Evolutionary conservation across 2,888 invertebrate genomes (phyloP).

Genomic region (Aquatica leii): DNA sequence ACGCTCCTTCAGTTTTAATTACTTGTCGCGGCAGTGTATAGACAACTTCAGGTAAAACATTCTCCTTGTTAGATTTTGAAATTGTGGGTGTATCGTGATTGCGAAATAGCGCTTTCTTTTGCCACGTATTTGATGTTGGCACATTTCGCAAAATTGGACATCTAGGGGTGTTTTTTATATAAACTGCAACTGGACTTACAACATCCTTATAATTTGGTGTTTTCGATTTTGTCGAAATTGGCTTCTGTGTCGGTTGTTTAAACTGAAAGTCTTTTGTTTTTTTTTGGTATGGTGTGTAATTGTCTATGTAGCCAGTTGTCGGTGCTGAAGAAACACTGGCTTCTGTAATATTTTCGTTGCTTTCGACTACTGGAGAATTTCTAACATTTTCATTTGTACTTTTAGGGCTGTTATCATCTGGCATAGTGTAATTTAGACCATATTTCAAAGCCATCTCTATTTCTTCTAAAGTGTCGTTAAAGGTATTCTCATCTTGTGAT

Average conservation of each 20-base stretch:
- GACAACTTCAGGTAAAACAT: neutral
- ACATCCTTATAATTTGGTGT: slow-evolving; percentile 23
- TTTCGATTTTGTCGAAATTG: neutral
- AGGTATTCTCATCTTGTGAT: slow-evolving; percentile 7
- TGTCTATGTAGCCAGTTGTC: no score
- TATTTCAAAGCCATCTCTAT: slow-evolving; percentile 32
- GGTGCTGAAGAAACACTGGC: neutral
- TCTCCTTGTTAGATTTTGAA: neutral
- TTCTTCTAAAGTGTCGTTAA: slow-evolving; percentile 39
- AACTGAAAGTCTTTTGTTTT: neutral
- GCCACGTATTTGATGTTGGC: neutral
- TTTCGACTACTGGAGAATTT: no score
- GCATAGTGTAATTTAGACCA: slow-evolving; percentile 24
- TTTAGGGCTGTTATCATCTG: neutral
- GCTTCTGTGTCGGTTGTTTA: neutral
- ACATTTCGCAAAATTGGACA: slow-evolving; percentile 26
- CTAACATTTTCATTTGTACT: neutral
- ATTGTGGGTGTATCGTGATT: neutral
- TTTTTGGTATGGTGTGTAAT: neutral
- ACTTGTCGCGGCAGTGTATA: slow-evolving; percentile 16
- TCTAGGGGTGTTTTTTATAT: slow-evolving; percentile 38
- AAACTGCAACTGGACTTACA: slow-evolving; percentile 32
- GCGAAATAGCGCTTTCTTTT: neutral
- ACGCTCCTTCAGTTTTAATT: neutral
- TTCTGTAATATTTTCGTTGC: neutral